A percentile compares a stretch with the other conserved stretches of the same genome.
Evolutionary conservation across 2,888 invertebrate genomes (phyloP).

Genomic region (Platerodrilus igneus): DNA sequence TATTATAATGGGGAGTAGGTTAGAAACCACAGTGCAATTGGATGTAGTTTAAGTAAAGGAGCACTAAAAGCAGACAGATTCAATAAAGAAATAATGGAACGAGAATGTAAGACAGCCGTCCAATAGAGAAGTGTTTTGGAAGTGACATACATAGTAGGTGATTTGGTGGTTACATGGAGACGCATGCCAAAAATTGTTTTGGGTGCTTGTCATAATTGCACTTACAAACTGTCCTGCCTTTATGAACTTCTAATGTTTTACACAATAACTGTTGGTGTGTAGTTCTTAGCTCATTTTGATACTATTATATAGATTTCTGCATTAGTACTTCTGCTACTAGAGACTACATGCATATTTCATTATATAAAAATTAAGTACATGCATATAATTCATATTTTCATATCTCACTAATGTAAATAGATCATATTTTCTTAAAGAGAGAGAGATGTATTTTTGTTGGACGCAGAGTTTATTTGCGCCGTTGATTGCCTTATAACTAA

Average conservation of each 20-base stretch:
- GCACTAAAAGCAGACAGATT: constrained; percentile 11
- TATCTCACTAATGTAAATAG: constrained; percentile 42
- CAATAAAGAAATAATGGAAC: constrained; percentile 24
- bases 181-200: constrained; percentile 35
- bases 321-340: constrained; percentile 31
- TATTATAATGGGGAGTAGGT: constrained; percentile 19
- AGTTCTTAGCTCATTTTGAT: constrained; percentile 47
- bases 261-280: constrained; percentile 42
- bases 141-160: constrained; percentile 34
- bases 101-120: constrained; percentile 44
- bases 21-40: constrained; percentile 6
- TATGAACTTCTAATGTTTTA: constrained; percentile 27
- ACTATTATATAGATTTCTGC: constrained; percentile 43
- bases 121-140: constrained; percentile 36
- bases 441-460: constrained; percentile 47
- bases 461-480: constrained; percentile 39
- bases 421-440: constrained; percentile 46
- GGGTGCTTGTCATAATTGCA: constrained; percentile 40
- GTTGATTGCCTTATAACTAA: constrained; percentile 41
- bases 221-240: constrained; percentile 46
- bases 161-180: constrained; percentile 35
- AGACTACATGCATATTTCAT: constrained; percentile 22
- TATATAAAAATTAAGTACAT: constrained; percentile 17
- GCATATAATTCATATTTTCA: constrained; percentile 36
- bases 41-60: constrained; percentile 8